phyloP scores from a whole-genome alignment of 2,888 invertebrate genomes.

The Drosophila rubida region DNA sequence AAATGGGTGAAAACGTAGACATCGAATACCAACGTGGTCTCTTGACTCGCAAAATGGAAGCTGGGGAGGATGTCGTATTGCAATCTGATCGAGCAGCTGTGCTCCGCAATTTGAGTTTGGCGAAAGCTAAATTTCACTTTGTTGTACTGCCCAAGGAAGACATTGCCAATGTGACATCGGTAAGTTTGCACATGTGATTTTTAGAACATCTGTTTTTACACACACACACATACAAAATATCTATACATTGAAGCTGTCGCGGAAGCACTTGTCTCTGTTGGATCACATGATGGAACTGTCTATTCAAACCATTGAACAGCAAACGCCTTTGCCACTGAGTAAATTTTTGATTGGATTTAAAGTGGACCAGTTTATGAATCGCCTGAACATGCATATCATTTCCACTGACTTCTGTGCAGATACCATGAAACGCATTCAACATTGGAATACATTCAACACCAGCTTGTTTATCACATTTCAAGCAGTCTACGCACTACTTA shows the following conservation, averaged over 20 bases:
- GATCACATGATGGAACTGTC: slow-evolving; percentile 65
- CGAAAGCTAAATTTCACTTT: slow-evolving; percentile 42
- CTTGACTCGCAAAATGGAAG: slow-evolving; percentile 25
- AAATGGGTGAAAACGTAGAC: not conserved
- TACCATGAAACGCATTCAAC: slow-evolving; percentile 17
- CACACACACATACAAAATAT: not conserved
- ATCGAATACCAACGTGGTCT: slow-evolving; percentile 15
- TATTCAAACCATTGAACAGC: slow-evolving; percentile 49
- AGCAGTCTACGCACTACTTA: slow-evolving; percentile 18
- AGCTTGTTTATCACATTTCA: slow-evolving; percentile 39
- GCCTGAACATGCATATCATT: slow-evolving; percentile 49
- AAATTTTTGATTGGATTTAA: slow-evolving; percentile 54
- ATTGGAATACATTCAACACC: slow-evolving; percentile 49
- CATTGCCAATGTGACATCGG: slow-evolving; percentile 27
- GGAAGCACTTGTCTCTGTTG: slow-evolving; percentile 51
- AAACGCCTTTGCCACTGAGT: slow-evolving; percentile 18
- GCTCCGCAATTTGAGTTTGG: slow-evolving; percentile 10
- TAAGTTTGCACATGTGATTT: not conserved
- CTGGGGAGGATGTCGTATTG: slow-evolving; percentile 28
- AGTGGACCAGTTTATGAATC: slow-evolving; percentile 35
- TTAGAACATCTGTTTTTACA: not conserved
- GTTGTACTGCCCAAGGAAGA: slow-evolving; percentile 34
- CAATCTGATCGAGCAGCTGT: slow-evolving; percentile 41
- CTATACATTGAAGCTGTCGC: slow-evolving; percentile 43
- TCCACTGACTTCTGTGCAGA: slow-evolving; percentile 44